Evolutionary conservation across 2,797 vertebrate genomes (phyloP).

Genomic region (Gymnoscopelus braueri): DNA sequence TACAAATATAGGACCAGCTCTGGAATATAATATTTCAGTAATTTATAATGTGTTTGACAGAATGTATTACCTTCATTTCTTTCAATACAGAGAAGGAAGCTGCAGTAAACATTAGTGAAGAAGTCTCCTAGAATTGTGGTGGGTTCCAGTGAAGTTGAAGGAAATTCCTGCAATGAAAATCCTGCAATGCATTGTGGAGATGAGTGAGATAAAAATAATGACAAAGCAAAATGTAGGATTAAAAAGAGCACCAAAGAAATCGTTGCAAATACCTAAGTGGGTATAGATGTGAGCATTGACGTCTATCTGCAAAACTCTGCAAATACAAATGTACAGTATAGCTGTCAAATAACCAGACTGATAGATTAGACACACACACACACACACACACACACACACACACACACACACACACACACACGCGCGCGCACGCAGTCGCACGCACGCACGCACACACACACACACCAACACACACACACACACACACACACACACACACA

Average conservation of each 20-base stretch:
- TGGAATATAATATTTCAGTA: too few species aligned
- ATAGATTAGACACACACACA: too few species aligned
- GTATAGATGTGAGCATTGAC: background rate
- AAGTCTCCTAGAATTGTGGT: background rate
- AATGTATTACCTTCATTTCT: constrained; percentile 8
- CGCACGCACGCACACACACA: too few species aligned
- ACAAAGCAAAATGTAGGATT: background rate
- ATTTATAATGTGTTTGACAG: background rate
- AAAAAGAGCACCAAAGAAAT: background rate
- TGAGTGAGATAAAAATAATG: background rate
- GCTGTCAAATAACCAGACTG: too few species aligned
- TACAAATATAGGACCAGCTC: background rate
- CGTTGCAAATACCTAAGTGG: constrained; percentile 17
- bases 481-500: too few species aligned
- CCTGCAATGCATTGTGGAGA: constrained; percentile 22
- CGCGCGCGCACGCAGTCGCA: too few species aligned
- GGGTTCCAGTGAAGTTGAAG: too few species aligned
- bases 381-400: too few species aligned
- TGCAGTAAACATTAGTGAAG: background rate
- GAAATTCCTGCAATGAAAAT: background rate
- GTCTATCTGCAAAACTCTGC: constrained; percentile 53
- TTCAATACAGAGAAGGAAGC: constrained; percentile 10
- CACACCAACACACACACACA: too few species aligned
- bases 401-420: too few species aligned
- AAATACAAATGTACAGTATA: constrained; percentile 5